phyloP scores from a whole-genome alignment of 2,113 vertebrate genomes.

The Monarcha castaneiventris region DNA sequence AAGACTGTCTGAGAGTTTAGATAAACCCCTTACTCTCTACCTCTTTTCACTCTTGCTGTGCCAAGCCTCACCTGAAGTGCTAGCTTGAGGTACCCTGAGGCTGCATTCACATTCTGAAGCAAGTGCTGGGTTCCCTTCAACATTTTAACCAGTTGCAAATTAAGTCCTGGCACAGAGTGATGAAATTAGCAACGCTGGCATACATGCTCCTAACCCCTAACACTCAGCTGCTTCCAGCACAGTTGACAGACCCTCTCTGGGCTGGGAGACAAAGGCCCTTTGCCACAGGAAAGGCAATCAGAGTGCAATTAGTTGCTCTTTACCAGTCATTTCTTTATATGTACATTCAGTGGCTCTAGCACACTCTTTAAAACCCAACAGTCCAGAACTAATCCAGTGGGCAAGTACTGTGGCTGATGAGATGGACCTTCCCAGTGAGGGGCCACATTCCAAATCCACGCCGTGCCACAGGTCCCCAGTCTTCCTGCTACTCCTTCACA shows the following conservation, averaged over 20 bases:
- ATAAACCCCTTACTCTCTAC: background rate
- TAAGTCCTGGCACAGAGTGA: background rate
- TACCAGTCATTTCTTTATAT: background rate
- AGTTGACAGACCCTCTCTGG: background rate
- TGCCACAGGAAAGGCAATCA: background rate
- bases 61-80: background rate
- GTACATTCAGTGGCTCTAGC: background rate
- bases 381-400: background rate
- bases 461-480: accelerated
- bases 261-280: background rate
- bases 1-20: background rate
- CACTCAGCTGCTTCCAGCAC: background rate
- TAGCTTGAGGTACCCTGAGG: background rate
- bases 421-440: accelerated
- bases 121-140: background rate
- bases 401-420: accelerated
- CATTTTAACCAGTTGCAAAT: background rate
- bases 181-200: background rate
- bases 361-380: background rate
- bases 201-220: background rate
- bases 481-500: accelerated
- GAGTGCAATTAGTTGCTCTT: background rate
- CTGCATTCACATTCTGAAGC: background rate
- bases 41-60: background rate
- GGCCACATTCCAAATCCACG: accelerated